Base-by-base conservation (phyloP, 2,113 vertebrate genomes). In the Ceuthmochares aereus region DNA sequence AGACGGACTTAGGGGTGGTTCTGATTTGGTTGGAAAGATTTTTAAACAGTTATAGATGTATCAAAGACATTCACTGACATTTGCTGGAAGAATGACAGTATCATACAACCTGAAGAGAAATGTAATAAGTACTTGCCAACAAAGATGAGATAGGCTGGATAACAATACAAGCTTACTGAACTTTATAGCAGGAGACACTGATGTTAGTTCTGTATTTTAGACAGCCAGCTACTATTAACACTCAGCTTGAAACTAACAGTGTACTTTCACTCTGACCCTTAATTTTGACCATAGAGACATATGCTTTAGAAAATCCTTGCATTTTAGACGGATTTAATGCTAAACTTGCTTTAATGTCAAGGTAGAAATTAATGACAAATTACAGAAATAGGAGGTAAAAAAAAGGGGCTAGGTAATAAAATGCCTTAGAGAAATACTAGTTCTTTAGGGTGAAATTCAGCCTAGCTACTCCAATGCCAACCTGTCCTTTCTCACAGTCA, bases 21-120 rank as follows among this genome's bases (percentile, higher is more conserved):
- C 52, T 94, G 73, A 82, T 97, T 95, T 95, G 49, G 54, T 78
- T 93, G 81, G 94, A 94, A 94, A 82, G 36, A 40, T 23, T 82
- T 90, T 91, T 83, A 72, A 89, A 59, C 58, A 76, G 20, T 76
- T 78, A 54, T 45, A 89, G 40, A 58, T n/a, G 77, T 47, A 81
- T 49, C n/a, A 36, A 92, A 87, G 63, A 32, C 6, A 87, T 73
- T 84, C 58, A 76, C 45, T 76, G 45, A 62, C 30, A 52, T 64
- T 75, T 89, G 3, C 43, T 94, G 74, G 91, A 95, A 87, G 37
- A 90, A 82, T 17, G 8, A 87, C n/a, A 87, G 56, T 49, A 95
- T 54, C 54, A 83, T 29, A 89, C 7, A 10, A 32, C 60, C 80
- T 42, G 34, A 93, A 90, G 37, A 90, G 27, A 92, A 94, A 64